phyloP scores from a whole-genome alignment of 2,797 vertebrate species.

The Cottoperca gobio region DNA sequence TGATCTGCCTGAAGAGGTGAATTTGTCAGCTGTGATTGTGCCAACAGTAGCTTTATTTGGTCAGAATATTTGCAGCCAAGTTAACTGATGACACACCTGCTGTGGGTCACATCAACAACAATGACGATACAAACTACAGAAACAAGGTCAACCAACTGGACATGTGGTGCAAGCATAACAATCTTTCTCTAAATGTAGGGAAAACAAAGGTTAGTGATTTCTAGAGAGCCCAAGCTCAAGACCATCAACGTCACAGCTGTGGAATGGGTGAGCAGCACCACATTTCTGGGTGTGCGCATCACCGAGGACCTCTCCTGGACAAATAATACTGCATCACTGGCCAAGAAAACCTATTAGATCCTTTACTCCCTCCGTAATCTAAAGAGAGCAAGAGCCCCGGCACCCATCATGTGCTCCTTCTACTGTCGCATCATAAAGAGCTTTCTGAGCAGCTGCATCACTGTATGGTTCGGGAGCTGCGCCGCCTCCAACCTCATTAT shows the following conservation, averaged over 20 bases:
- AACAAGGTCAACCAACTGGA: neutral
- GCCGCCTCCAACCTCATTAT: neutral
- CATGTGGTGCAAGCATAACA: too few relatives aligned
- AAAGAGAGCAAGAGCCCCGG: neutral
- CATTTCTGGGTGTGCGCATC: neutral
- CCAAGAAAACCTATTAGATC: too few relatives aligned
- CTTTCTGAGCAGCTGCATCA: neutral
- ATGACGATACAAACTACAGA: too few relatives aligned
- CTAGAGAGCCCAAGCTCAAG: neutral
- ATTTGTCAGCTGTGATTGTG: neutral
- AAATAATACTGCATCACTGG: too few relatives aligned
- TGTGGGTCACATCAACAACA: too few relatives aligned
- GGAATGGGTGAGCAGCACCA: too few relatives aligned
- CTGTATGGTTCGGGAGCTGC: neutral
- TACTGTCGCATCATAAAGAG: neutral
- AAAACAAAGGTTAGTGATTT: neutral
- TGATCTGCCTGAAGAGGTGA: neutral
- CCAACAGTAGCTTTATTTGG: neutral
- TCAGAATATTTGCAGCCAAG: neutral
- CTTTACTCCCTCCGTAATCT: too few relatives aligned
- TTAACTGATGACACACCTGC: too few relatives aligned
- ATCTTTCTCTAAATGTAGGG: neutral
- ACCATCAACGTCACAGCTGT: too few relatives aligned
- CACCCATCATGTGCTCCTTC: neutral
- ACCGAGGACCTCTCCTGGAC: neutral